phyloP scores from a whole-genome alignment of 2,113 vertebrate species.

The Cettia cetti region DNA sequence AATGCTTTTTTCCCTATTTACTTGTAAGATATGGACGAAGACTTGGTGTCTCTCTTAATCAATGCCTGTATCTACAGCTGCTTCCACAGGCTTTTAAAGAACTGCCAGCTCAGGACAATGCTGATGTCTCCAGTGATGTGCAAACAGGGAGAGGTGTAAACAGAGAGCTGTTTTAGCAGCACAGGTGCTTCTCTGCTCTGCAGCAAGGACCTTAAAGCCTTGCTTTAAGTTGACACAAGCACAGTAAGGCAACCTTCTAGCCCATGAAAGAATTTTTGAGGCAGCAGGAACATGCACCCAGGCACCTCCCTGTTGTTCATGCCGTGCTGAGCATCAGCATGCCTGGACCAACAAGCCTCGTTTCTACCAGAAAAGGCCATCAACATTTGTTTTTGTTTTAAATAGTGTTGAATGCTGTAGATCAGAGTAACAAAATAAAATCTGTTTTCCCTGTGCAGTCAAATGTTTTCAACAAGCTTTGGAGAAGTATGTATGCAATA shows the following conservation, averaged over 20 bases:
- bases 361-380: not conserved
- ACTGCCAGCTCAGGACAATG: not conserved
- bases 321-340: not conserved
- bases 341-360: not conserved
- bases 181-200: not conserved
- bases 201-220: not conserved
- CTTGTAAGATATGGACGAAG: not conserved
- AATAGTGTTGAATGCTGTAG: not conserved
- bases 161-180: not conserved
- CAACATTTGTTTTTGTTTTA: not conserved
- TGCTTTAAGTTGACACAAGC: not conserved
- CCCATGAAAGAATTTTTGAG: not conserved
- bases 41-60: not conserved
- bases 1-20: not conserved
- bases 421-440: not conserved
- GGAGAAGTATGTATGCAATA: not conserved
- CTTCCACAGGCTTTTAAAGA: constrained; percentile 5
- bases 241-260: not conserved
- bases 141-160: not conserved
- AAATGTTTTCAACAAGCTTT: not conserved
- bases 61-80: not conserved
- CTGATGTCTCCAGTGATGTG: not conserved
- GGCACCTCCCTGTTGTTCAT: not conserved
- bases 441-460: not conserved
- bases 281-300: not conserved